A percentile compares a stretch with the other conserved stretches of the same genome.
These are phyloP conservation scores for Mohoua ochrocephala DNA, from an alignment of 2,113 vertebrate genomes.

Conservation along the genomic window DNA sequence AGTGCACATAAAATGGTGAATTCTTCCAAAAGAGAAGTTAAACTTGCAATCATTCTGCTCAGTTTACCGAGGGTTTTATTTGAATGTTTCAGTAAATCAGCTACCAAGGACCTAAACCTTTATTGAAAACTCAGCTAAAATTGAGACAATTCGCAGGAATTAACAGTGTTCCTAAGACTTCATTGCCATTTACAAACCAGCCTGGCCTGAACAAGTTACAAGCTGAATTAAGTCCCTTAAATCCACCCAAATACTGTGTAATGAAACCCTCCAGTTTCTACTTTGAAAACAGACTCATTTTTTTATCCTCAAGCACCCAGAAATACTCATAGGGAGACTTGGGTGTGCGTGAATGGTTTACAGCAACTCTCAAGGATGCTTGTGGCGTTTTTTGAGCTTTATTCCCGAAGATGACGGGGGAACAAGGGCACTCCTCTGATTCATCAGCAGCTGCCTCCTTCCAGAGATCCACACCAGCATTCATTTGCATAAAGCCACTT, in stretches of 20 bases:
- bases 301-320: not conserved
- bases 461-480: not conserved
- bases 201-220: not conserved
- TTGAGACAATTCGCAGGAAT: not conserved
- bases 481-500: slow-evolving; percentile 62
- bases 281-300: not conserved
- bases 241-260: not conserved
- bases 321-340: not conserved
- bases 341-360: not conserved
- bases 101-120: not conserved
- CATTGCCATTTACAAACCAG: not conserved
- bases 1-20: not conserved
- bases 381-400: not conserved
- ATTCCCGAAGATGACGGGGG: not conserved
- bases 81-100: not conserved
- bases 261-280: not conserved
- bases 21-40: not conserved
- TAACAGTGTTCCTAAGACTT: not conserved
- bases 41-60: not conserved
- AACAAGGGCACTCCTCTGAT: slow-evolving; percentile 34
- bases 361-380: not conserved
- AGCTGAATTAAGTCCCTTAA: not conserved
- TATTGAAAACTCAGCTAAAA: not conserved
- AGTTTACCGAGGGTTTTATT: not conserved
- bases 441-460: slow-evolving; percentile 46